These are phyloP conservation scores for Portunus trituberculatus DNA, from an alignment of 1,140 invertebrate genomes.

Conservation along the genomic window DNA sequence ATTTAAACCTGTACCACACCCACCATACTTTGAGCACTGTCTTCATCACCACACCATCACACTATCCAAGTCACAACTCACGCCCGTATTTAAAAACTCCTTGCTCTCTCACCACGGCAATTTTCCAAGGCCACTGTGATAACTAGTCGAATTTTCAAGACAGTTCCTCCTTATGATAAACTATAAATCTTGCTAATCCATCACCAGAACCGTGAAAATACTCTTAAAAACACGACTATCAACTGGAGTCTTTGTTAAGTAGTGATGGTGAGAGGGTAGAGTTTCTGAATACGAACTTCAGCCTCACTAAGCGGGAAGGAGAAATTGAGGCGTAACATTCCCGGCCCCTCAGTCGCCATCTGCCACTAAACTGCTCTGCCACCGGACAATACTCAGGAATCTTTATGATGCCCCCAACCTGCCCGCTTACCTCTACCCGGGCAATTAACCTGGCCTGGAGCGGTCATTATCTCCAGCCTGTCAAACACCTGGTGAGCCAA, in stretches of 20 bases:
- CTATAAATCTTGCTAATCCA: no score
- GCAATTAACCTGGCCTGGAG: constrained; percentile 1
- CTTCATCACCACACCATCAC: not conserved
- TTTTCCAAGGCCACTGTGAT: no score
- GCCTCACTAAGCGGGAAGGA: not conserved
- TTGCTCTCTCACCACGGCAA: no score
- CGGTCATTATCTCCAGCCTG: constrained; percentile 52
- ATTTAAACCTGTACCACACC: no score
- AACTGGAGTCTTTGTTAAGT: no score
- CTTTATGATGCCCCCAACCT: not conserved
- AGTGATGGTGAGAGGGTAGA: no score
- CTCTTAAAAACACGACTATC: no score
- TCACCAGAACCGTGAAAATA: no score
- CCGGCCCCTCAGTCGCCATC: not conserved
- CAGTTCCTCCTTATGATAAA: no score
- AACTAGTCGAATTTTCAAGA: no score
- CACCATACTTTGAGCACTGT: no score
- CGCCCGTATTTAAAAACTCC: not conserved
- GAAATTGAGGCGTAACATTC: not conserved
- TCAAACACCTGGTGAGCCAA: constrained; percentile 70
- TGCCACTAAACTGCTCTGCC: constrained; percentile 18
- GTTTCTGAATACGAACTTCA: no score
- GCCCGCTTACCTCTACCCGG: constrained; percentile 12
- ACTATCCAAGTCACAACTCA: not conserved
- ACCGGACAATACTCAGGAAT: constrained; percentile 2